These are phyloP conservation scores for Bujurquina vittata DNA, from an alignment of 2,113 vertebrate genomes.

Conservation along the genomic window DNA sequence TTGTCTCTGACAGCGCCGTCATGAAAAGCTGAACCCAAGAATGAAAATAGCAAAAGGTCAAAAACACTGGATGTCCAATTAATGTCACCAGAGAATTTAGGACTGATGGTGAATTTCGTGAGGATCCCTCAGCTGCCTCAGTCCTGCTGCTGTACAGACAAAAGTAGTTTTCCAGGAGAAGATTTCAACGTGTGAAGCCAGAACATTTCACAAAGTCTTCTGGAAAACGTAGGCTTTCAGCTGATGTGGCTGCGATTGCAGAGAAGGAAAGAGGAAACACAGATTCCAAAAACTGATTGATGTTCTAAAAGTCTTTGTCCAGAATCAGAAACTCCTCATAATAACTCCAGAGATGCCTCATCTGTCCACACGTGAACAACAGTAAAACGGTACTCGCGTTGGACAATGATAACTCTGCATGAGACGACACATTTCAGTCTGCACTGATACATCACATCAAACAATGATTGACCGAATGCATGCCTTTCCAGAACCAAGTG, in stretches of 20 bases:
- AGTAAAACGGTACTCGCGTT: background rate
- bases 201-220: background rate
- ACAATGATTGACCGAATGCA: background rate
- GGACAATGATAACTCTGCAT: background rate
- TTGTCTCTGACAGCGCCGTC: background rate
- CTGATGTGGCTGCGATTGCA: background rate
- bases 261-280: background rate
- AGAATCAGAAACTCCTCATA: conserved; percentile 5
- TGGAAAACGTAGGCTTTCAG: background rate
- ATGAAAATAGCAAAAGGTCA: background rate
- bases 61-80: background rate
- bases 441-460: background rate
- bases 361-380: background rate
- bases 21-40: background rate
- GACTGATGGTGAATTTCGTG: background rate
- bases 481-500: too few relatives aligned
- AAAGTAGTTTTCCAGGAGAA: conserved; percentile 2
- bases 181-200: background rate
- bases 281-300: background rate
- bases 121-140: background rate
- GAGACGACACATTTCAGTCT: background rate
- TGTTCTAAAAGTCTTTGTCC: background rate
- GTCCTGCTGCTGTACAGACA: background rate
- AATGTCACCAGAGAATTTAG: background rate
- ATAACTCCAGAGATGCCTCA: background rate